Percentiles rank a stretch among this genome's conserved stretches.
phyloP scores from a whole-genome alignment of 2,888 invertebrate species.

The Troglohyphantes excavatus region DNA sequence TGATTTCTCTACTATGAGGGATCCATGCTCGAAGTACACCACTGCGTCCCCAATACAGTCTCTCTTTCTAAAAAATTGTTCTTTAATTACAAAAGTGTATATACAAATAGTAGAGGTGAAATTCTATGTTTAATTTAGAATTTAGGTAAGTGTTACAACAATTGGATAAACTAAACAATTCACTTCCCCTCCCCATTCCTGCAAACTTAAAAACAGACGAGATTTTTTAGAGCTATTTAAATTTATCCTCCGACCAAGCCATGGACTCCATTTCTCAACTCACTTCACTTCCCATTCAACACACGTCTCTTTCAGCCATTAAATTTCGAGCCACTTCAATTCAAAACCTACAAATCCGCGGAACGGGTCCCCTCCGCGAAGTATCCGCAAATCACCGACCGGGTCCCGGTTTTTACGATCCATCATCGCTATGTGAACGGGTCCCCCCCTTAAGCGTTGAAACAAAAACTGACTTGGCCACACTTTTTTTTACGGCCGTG shows the following conservation, averaged over 20 bases:
- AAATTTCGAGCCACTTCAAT: not conserved
- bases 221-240: too few species aligned
- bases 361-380: not conserved
- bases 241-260: not conserved
- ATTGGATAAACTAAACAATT: too few species aligned
- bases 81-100: too few species aligned
- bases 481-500: constrained; percentile 58
- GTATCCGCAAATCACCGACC: not conserved
- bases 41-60: too few species aligned
- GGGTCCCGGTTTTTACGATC: constrained; percentile 46
- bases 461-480: constrained; percentile 56
- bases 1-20: too few species aligned
- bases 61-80: too few species aligned
- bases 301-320: not conserved
- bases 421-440: constrained; percentile 47
- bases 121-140: too few species aligned
- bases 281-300: not conserved
- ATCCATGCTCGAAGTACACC: too few species aligned
- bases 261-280: not conserved
- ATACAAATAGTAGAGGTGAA: too few species aligned
- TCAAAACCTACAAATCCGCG: constrained; percentile 1
- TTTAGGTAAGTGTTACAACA: too few species aligned
- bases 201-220: too few species aligned
- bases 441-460: constrained; percentile 7
- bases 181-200: too few species aligned